Evolutionary conservation across 2,888 invertebrate species (phyloP).

Genomic region (Hypsopygia costalis): DNA sequence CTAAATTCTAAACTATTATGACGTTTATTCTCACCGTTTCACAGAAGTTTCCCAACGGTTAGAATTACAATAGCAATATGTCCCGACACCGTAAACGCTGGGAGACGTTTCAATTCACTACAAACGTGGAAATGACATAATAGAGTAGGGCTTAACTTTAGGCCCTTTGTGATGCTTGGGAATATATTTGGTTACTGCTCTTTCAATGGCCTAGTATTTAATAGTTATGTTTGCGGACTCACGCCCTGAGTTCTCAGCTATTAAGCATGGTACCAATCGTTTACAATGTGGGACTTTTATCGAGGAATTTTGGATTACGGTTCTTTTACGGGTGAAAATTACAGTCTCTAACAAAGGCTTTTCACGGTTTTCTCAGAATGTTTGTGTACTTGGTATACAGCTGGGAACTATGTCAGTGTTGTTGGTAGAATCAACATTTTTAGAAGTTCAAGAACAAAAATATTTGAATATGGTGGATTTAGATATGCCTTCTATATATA

Average conservation of each 20-base stretch:
- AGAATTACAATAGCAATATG: slow-evolving; percentile 1
- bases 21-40: slow-evolving; percentile 2
- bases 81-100: slow-evolving; percentile 1
- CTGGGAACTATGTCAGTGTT: too few relatives aligned
- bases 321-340: background rate
- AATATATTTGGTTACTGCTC: slow-evolving; percentile 1
- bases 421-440: too few relatives aligned
- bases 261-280: background rate
- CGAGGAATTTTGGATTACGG: background rate
- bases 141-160: slow-evolving; percentile 2
- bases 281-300: background rate
- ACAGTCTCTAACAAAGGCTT: too few relatives aligned
- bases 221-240: slow-evolving; percentile 1
- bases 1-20: background rate
- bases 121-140: slow-evolving; percentile 2
- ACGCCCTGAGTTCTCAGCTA: background rate
- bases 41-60: slow-evolving; percentile 4
- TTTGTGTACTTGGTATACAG: too few relatives aligned
- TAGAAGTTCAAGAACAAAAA: too few relatives aligned
- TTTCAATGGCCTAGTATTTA: slow-evolving; percentile 2
- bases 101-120: slow-evolving; percentile 5
- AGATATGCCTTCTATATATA: too few relatives aligned
- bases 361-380: too few relatives aligned
- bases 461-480: too few relatives aligned
- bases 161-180: background rate